phyloP scores from a whole-genome alignment of 2,113 vertebrate genomes.

The Ictalurus punctatus region DNA sequence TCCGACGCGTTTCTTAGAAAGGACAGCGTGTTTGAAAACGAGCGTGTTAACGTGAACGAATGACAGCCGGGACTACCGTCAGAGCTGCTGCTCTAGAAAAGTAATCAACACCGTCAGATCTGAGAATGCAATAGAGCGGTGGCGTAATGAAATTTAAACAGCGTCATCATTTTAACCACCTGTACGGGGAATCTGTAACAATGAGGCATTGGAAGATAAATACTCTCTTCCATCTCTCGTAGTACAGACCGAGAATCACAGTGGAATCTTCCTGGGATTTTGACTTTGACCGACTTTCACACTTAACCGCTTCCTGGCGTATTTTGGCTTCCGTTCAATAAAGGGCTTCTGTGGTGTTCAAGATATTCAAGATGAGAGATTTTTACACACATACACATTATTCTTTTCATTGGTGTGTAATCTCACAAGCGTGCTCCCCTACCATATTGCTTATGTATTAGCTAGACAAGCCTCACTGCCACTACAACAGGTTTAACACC shows the following conservation, averaged over 20 bases:
- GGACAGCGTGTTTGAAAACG: neutral
- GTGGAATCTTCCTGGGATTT: neutral
- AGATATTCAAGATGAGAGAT: constrained; percentile 5
- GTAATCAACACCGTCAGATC: neutral
- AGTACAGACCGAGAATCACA: neutral
- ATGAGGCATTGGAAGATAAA: neutral
- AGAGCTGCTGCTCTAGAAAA: neutral
- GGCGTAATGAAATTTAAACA: neutral
- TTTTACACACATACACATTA: neutral
- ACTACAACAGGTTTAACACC: neutral
- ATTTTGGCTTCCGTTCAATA: neutral
- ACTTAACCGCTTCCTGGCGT: neutral
- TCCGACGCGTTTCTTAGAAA: neutral
- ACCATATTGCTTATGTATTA: neutral
- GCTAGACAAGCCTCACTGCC: neutral
- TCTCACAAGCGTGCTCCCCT: neutral
- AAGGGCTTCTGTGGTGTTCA: neutral
- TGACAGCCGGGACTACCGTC: neutral
- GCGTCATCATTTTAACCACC: neutral
- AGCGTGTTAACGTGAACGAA: neutral
- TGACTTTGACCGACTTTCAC: neutral
- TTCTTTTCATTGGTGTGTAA: constrained; percentile 18
- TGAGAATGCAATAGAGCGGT: neutral
- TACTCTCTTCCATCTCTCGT: neutral
- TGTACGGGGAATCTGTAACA: too few relatives aligned